Evolutionary conservation across 1,140 invertebrate species (phyloP), one percentile per base, ranked within the genome.

Genomic region (Eupristina koningsbergeri): DNA sequence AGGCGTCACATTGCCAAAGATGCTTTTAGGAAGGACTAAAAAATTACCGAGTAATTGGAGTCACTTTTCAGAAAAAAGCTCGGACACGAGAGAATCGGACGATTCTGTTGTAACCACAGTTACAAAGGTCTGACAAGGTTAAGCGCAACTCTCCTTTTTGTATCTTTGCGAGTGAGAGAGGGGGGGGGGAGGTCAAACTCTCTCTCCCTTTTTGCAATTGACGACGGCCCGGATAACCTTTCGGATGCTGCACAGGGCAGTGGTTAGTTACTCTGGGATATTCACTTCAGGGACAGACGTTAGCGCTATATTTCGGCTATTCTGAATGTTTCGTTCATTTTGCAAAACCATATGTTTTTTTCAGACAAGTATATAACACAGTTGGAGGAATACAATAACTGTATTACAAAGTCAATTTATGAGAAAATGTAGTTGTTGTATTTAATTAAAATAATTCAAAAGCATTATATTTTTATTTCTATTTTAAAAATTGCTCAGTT

Each of bases 41-140:
- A 80, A 76, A 82, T 80, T 81, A 85, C 80, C 80, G 73, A 82
- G 64, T 82, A 79, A 85, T 85, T 85, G 77, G 63, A 84, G 67
- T 45, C 69, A 76, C 75, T 67, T 78, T 84, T 83, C 58, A 71
- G 75, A 58, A 41, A 61, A 83, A 71, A 26, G 8, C 75, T 81
- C 41, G 67, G 64, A 19, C 45, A 29, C 64, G 41, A n/a, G 77
- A 39, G 3, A 0, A 19, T 8, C 45, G 63, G 29, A 19, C 64
- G 8, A 9, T 50, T 8, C 41, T 5, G 6, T 50, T 15, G 15
- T 22, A 13, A 1, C 11, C 41, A 11, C 41, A 45, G 6, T 45
- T 11, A 11, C 64, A 6, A 36, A 8, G 64, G 1, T 39, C 34
- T 26, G 34, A 69, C 64, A 39, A 69, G 64, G 64, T 19, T 69